These are phyloP conservation scores for Drosophila athabasca DNA, from an alignment of 1,140 invertebrate genomes.

Conservation along the genomic window DNA sequence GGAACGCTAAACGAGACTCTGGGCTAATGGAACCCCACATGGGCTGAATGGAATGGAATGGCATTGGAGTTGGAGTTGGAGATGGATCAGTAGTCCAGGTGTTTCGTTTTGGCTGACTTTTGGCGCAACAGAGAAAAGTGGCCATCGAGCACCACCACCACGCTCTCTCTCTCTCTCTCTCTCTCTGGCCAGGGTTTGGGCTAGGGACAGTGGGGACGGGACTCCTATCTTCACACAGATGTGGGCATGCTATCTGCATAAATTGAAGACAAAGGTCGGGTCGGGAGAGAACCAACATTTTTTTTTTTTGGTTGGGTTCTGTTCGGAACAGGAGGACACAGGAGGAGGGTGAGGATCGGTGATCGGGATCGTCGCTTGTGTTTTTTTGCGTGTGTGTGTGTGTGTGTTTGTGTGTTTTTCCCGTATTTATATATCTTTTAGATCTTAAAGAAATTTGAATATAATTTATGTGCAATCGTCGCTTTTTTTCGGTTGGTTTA, in stretches of 20 bases:
- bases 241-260: constrained; percentile 54
- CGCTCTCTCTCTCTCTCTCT: too few relatives aligned
- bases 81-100: constrained; percentile 2
- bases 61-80: neutral
- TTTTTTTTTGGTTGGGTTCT: too few relatives aligned
- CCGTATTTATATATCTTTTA: constrained; percentile 75
- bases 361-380: constrained; percentile 2
- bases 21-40: neutral
- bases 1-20: neutral
- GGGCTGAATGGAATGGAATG: too few relatives aligned
- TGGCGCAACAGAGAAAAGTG: constrained; percentile 44
- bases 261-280: constrained; percentile 30
- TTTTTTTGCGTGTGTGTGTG: constrained; percentile 21
- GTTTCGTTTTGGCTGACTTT: constrained; percentile 30
- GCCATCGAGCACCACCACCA: neutral
- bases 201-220: constrained; percentile 4
- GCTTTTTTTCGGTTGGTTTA: constrained; percentile 74
- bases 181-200: too few relatives aligned
- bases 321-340: neutral
- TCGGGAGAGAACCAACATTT: too few relatives aligned
- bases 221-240: constrained; percentile 29
- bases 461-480: constrained; percentile 83
- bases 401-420: constrained; percentile 41
- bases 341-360: neutral
- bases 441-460: constrained; percentile 80